Evolutionary conservation across 2,888 invertebrate genomes (phyloP).

Genomic region (Drosophila tripunctata): DNA sequence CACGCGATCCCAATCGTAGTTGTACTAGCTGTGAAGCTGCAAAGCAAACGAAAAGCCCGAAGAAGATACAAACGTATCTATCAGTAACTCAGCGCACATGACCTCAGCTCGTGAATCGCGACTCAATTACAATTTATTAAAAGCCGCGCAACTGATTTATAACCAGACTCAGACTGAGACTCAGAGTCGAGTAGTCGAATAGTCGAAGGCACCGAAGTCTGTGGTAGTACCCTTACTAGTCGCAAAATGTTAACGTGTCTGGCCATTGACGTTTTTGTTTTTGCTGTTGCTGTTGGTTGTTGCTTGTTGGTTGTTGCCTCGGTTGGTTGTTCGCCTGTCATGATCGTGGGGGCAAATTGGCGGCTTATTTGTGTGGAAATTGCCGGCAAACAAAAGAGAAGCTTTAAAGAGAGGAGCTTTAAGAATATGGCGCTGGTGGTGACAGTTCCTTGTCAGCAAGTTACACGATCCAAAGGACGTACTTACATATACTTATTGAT

Average conservation of each 20-base stretch:
- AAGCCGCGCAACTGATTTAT: slow-evolving; percentile 78
- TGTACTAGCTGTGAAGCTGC: slow-evolving; percentile 10
- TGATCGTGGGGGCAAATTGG: slow-evolving; percentile 66
- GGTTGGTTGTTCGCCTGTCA: slow-evolving; percentile 47
- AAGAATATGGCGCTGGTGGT: slow-evolving; percentile 67
- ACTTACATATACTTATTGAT: background rate
- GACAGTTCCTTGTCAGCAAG: slow-evolving; percentile 79
- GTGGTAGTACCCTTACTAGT: slow-evolving; percentile 24
- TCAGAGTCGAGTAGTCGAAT: background rate
- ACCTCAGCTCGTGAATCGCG: slow-evolving; percentile 68
- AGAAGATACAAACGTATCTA: slow-evolving; percentile 62
- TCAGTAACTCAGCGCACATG: slow-evolving; percentile 47
- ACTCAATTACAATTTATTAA: slow-evolving; percentile 82
- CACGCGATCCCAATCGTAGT: slow-evolving; percentile 70
- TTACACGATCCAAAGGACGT: slow-evolving; percentile 42
- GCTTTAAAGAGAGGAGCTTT: slow-evolving; percentile 27
- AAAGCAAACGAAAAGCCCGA: background rate
- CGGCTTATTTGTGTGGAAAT: slow-evolving; percentile 71
- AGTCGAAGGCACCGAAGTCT: slow-evolving; percentile 2
- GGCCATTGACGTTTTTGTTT: slow-evolving; percentile 52
- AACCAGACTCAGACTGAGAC: slow-evolving; percentile 41
- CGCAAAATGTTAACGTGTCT: slow-evolving; percentile 61
- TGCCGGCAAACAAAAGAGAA: slow-evolving; percentile 42
- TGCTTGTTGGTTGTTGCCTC: background rate
- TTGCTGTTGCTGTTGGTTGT: background rate